A percentile compares a stretch with the other conserved stretches of the same genome.
phyloP scores from a whole-genome alignment of 2,797 vertebrate genomes.

The Trachops cirrhosus region DNA sequence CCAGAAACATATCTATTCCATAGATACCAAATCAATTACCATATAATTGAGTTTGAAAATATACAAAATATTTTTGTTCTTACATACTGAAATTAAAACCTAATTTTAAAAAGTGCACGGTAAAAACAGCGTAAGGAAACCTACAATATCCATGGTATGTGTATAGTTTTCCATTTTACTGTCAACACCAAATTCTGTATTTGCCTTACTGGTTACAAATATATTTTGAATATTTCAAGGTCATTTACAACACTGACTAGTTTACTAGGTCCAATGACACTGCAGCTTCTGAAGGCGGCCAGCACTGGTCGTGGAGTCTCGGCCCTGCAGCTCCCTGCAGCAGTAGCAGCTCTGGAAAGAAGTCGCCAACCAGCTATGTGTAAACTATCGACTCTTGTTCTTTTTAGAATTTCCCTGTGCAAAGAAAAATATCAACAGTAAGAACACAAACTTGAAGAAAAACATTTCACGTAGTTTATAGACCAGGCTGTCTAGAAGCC shows the following conservation, averaged over 20 bases:
- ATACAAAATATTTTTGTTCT: slow-evolving; percentile 83
- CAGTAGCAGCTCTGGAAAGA: slow-evolving; percentile 60
- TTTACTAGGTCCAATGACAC: slow-evolving; percentile 59
- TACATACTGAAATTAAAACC: slow-evolving; percentile 83
- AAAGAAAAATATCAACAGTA: slow-evolving; percentile 62
- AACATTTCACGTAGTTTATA: background rate
- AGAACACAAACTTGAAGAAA: slow-evolving; percentile 61
- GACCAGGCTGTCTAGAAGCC: background rate
- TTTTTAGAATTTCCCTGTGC: slow-evolving; percentile 95
- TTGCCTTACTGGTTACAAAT: slow-evolving; percentile 66
- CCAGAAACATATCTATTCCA: slow-evolving; percentile 78
- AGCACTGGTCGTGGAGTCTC: slow-evolving; percentile 53
- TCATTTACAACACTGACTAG: slow-evolving; percentile 76
- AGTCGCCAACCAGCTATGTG: slow-evolving; percentile 1
- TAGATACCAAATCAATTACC: slow-evolving; percentile 76
- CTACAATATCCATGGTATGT: slow-evolving; percentile 78
- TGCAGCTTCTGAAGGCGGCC: slow-evolving; percentile 57
- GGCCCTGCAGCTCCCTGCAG: slow-evolving; percentile 45
- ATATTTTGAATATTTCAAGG: slow-evolving; percentile 70
- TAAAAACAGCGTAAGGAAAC: slow-evolving; percentile 84
- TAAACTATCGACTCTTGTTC: slow-evolving; percentile 94
- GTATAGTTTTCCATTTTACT: slow-evolving; percentile 73
- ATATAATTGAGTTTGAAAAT: slow-evolving; percentile 79
- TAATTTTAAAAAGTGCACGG: slow-evolving; percentile 84
- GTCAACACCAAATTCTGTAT: slow-evolving; percentile 68